Conservation (phyloP, 2,888 invertebrate genomes). For the Atethmia centrago region DNA sequence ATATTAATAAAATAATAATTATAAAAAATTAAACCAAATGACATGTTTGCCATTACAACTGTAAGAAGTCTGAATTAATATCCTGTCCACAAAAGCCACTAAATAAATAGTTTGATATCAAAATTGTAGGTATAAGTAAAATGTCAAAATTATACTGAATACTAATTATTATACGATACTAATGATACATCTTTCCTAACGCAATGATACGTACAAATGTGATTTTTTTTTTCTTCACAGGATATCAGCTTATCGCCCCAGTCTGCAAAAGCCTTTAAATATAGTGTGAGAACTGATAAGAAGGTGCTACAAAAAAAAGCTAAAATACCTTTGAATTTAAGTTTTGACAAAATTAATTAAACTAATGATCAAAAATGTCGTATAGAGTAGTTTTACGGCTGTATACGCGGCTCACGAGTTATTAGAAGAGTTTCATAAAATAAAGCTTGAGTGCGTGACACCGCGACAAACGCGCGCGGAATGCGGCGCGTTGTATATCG, state of each 20-base stretch:
- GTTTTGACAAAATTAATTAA: background rate
- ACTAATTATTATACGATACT: no score
- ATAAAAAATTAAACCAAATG: no score
- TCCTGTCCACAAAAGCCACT: no score
- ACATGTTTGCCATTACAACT: no score
- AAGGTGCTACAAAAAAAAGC: background rate
- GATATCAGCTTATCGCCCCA: no score
- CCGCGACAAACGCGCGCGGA: background rate
- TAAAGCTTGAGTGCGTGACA: background rate
- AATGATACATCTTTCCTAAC: background rate
- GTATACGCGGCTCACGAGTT: background rate
- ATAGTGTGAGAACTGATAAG: background rate
- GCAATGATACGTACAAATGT: background rate
- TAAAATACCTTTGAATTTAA: background rate
- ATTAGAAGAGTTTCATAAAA: background rate
- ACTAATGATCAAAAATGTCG: background rate
- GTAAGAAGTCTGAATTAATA: no score
- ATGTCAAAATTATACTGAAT: no score
- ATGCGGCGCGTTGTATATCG: slow-evolving; percentile 25
- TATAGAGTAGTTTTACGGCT: background rate
- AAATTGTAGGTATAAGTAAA: no score
- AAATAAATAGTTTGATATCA: no score
- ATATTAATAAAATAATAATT: no score
- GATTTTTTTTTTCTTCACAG: background rate
- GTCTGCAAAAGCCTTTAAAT: no score